phyloP scores from a whole-genome alignment of 2,888 invertebrate genomes.

The Aquatica leii region DNA sequence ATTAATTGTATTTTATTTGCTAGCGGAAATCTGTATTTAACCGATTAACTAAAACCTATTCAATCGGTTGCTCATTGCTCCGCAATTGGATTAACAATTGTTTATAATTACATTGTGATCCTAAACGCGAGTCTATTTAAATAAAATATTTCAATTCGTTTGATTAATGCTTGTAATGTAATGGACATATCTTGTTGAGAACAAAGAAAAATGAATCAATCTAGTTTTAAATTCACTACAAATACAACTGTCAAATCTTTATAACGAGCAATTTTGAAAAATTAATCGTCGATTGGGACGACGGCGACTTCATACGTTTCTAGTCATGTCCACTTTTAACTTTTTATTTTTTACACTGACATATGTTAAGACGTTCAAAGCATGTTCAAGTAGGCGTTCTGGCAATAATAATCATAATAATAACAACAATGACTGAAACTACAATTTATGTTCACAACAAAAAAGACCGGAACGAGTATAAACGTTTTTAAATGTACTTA shows the following conservation, averaged over 20 bases:
- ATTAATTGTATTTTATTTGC: no score
- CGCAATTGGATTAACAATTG: no score
- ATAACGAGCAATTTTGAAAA: constrained; percentile 24
- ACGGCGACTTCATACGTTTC: constrained; percentile 16
- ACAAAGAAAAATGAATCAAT: constrained; percentile 38
- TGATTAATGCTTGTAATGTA: constrained; percentile 15
- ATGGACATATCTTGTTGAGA: constrained; percentile 33
- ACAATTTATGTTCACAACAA: constrained; percentile 7
- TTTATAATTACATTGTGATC: no score
- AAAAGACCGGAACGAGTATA: not conserved
- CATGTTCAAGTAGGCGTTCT: constrained; percentile 17
- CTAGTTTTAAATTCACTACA: constrained; percentile 40
- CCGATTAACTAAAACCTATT: no score
- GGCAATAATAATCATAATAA: constrained; percentile 10
- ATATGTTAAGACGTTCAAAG: constrained; percentile 19
- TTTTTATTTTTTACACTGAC: constrained; percentile 20
- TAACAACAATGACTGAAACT: constrained; percentile 3
- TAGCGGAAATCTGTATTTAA: no score
- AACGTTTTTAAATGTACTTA: constrained; percentile 6
- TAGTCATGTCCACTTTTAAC: constrained; percentile 16
- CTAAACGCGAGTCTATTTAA: not conserved
- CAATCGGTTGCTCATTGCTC: no score
- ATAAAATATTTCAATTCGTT: not conserved
- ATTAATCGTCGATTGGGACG: constrained; percentile 29
- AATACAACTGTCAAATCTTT: constrained; percentile 27